A percentile compares a stretch with the other conserved stretches of the same genome.
phyloP scores from a whole-genome alignment of 1,140 invertebrate species.

The Lutraria rhynchaena region DNA sequence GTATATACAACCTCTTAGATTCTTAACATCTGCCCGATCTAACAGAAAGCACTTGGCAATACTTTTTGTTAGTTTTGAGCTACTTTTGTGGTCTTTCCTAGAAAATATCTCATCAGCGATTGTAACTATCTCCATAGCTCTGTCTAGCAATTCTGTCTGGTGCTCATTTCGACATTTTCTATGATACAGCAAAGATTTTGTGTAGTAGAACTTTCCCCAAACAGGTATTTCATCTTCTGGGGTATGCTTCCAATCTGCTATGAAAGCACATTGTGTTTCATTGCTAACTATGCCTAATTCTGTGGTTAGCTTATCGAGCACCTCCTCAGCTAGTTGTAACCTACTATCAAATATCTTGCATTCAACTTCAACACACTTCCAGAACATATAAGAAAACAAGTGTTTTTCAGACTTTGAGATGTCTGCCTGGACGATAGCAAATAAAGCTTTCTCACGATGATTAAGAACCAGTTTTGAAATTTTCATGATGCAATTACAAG shows the following conservation, averaged over 20 bases:
- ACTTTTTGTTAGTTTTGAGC: background rate
- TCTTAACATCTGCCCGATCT: conserved; percentile 21
- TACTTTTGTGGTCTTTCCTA: background rate
- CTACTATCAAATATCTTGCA: background rate
- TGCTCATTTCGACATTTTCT: conserved; percentile 10
- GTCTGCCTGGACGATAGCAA: conserved; percentile 17
- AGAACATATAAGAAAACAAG: conserved; percentile 30
- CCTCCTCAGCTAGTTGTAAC: background rate
- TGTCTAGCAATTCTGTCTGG: background rate
- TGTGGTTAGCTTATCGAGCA: background rate
- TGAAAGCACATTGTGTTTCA: conserved; percentile 7
- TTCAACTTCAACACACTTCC: conserved; percentile 8
- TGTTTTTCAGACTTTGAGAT: background rate
- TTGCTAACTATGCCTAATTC: conserved; percentile 19
- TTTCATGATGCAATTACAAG: conserved; percentile 3
- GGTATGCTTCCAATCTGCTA: background rate
- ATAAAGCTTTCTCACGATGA: conserved; percentile 5
- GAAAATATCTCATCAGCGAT: conserved; percentile 22
- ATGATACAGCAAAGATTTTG: conserved; percentile 5
- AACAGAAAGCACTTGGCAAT: background rate
- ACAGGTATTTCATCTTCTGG: conserved; percentile 14
- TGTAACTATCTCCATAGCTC: background rate
- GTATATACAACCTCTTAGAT: conserved; percentile 28
- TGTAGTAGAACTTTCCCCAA: conserved; percentile 7
- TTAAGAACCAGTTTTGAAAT: conserved; percentile 1